A percentile compares a stretch with the other conserved stretches of the same genome.
Evolutionary conservation across 64 coral and sea anemone genomes (phyloP).

Genomic region (Stichodactyla helianthus): DNA sequence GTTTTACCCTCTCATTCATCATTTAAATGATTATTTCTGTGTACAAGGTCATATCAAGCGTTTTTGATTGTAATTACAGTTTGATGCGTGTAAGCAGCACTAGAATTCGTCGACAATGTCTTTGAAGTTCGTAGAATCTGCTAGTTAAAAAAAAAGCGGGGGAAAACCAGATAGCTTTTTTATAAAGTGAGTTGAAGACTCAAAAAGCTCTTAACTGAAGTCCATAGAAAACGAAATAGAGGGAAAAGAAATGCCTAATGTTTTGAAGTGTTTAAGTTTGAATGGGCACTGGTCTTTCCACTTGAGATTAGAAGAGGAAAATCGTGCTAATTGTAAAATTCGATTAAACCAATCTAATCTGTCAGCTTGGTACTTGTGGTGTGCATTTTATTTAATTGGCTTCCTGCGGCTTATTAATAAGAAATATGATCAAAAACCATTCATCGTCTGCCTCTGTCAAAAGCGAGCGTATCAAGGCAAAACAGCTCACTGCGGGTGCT

Average conservation of each 20-base stretch:
- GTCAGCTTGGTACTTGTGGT: slow-evolving; percentile 4
- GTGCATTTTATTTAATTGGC: slow-evolving; percentile 1
- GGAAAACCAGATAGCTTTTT: neutral
- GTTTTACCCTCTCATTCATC: neutral
- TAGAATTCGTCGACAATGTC: neutral
- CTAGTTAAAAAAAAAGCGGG: neutral
- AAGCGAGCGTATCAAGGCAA: slow-evolving; percentile 2
- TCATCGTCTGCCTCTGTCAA: slow-evolving; percentile 6
- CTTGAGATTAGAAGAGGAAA: neutral
- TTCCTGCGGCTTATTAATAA: slow-evolving; percentile 1
- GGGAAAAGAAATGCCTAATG: neutral
- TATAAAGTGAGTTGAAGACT: neutral
- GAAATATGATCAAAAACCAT: neutral
- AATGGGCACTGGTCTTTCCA: neutral
- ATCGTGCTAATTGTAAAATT: slow-evolving; percentile 9
- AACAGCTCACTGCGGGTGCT: slow-evolving; percentile 7
- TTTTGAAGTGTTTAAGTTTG: neutral
- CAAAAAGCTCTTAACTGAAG: neutral
- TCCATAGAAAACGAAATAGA: neutral
- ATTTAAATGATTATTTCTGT: neutral
- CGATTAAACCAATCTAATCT: slow-evolving; percentile 12
- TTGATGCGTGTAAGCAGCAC: neutral
- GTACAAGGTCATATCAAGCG: neutral
- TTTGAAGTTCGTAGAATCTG: too few relatives aligned
- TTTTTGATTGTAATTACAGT: neutral